Evolutionary conservation across 1,140 invertebrate species (phyloP).

Genomic region (Druon quercuslanigerum): DNA sequence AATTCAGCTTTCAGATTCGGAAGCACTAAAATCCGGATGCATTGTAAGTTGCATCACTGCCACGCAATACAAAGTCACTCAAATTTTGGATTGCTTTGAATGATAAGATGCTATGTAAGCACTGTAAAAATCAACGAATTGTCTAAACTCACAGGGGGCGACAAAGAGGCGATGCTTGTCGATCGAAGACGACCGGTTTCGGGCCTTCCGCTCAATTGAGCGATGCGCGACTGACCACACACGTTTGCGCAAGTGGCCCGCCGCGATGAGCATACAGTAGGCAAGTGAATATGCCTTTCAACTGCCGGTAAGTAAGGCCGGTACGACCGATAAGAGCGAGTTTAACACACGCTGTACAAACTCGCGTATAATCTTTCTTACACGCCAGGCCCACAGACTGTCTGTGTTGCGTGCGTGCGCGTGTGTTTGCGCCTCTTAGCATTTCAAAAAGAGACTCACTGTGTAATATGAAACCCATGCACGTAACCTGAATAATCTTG

Average conservation of each 20-base stretch:
- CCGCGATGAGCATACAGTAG: slow-evolving; percentile 46
- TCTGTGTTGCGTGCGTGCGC: slow-evolving; percentile 4
- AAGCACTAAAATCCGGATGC: too few species aligned
- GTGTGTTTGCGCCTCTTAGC: background rate
- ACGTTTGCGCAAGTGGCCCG: slow-evolving; percentile 53
- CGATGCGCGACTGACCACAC: slow-evolving; percentile 68
- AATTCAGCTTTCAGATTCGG: too few species aligned
- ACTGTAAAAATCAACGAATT: slow-evolving; percentile 48
- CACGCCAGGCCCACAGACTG: slow-evolving; percentile 33
- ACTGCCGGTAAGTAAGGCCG: slow-evolving; percentile 49
- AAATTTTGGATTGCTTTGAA: background rate
- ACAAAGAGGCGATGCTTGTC: slow-evolving; percentile 58
- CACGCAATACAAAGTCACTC: too few species aligned
- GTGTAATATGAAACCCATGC: background rate
- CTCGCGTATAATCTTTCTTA: slow-evolving; percentile 51
- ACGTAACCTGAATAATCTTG: background rate
- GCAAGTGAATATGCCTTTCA: slow-evolving; percentile 49
- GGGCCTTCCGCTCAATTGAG: slow-evolving; percentile 68
- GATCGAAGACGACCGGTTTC: slow-evolving; percentile 63
- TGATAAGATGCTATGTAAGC: slow-evolving; percentile 34
- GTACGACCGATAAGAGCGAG: slow-evolving; percentile 50
- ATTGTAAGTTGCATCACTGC: too few species aligned
- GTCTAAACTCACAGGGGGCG: slow-evolving; percentile 51
- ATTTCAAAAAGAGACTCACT: background rate
- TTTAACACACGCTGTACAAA: slow-evolving; percentile 55